A percentile compares a stretch with the other conserved stretches of the same genome.
Conservation (phyloP, 2,888 invertebrate genomes). For the Fragum sueziense region DNA sequence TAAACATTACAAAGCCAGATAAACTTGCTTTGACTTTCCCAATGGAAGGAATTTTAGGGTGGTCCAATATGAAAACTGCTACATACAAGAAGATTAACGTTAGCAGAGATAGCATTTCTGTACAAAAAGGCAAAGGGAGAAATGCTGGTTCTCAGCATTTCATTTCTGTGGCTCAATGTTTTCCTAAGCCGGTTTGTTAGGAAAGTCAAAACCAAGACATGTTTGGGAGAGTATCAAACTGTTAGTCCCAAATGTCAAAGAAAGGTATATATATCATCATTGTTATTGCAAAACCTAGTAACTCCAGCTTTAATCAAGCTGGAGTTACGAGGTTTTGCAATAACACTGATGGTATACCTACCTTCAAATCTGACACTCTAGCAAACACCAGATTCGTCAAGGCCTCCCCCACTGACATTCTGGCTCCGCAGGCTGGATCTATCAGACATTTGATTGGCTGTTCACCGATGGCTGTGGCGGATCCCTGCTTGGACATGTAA, state of each 20-base stretch:
- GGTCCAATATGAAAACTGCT: too few species aligned
- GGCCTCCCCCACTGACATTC: slow-evolving; percentile 97
- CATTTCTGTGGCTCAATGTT: not conserved
- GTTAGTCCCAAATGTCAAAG: not conserved
- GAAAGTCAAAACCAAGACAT: not conserved
- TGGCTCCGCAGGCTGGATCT: slow-evolving; percentile 92
- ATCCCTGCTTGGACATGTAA: slow-evolving; percentile 91
- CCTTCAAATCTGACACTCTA: slow-evolving; percentile 84
- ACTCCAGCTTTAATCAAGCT: too few species aligned
- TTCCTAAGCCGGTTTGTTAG: not conserved
- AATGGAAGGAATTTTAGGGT: too few species aligned
- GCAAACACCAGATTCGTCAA: slow-evolving; percentile 94
- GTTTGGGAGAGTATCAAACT: not conserved
- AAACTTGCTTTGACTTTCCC: too few species aligned
- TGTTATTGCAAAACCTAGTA: too few species aligned
- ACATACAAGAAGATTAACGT: too few species aligned
- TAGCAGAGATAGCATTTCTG: too few species aligned
- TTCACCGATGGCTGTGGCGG: slow-evolving; percentile 97
- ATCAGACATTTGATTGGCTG: slow-evolving; percentile 97
- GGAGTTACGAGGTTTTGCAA: too few species aligned
- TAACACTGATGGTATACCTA: too few species aligned
- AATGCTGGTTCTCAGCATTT: not conserved
- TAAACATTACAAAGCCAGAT: too few species aligned
- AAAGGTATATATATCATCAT: too few species aligned
- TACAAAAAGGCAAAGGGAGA: too few species aligned